These are phyloP conservation scores for Pterocles orientalis DNA, from an alignment of 2,113 vertebrate species.

Conservation along the genomic window DNA sequence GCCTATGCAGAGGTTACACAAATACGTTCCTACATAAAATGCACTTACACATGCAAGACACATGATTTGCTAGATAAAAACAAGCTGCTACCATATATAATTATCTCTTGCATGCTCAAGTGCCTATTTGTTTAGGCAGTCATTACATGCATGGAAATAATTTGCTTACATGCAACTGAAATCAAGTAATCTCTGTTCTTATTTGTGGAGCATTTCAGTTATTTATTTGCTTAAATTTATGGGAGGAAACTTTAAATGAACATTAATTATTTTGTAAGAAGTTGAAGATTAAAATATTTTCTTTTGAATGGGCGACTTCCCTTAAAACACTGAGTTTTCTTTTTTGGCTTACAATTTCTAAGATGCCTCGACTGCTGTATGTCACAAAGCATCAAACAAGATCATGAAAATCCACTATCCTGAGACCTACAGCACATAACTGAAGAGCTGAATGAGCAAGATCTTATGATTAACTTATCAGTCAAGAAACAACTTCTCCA, in stretches of 20 bases:
- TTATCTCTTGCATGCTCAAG: neutral
- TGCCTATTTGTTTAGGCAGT: neutral
- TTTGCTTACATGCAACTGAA: neutral
- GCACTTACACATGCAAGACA: neutral
- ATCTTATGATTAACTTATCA: neutral
- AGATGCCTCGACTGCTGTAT: neutral
- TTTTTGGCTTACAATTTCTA: neutral
- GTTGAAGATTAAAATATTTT: neutral
- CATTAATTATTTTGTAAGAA: neutral
- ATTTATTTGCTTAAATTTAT: neutral
- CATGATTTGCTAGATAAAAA: neutral
- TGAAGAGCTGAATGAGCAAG: neutral
- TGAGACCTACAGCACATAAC: neutral
- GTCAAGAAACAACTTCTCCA: neutral
- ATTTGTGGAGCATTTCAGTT: neutral
- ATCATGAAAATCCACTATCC: neutral
- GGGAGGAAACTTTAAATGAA: neutral
- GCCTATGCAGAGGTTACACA: neutral
- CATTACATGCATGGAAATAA: neutral
- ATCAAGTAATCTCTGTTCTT: neutral
- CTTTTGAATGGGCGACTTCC: neutral
- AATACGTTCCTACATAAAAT: neutral
- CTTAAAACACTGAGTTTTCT: neutral
- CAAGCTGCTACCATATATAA: neutral
- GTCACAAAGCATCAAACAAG: neutral